Conservation (phyloP, 2,888 invertebrate genomes). For the Protula sp. region DNA sequence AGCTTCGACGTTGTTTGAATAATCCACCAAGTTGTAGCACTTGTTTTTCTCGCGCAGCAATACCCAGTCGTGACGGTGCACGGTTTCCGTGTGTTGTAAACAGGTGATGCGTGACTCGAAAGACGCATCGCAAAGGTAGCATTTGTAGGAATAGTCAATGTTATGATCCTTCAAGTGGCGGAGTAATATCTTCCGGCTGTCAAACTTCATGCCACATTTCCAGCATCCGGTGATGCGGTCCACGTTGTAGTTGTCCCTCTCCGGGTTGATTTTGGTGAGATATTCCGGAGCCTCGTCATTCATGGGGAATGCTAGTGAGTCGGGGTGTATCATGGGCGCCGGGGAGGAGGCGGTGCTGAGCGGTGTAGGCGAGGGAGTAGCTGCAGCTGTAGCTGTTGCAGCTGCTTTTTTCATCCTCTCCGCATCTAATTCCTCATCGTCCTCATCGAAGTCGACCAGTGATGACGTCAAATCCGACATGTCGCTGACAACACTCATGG, state of each 20-base stretch:
- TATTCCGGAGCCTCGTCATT: neutral
- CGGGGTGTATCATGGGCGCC: no score
- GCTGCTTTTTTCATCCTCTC: no score
- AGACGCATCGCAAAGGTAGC: constrained; percentile 85
- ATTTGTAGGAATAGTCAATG: constrained; percentile 68
- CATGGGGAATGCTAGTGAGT: neutral
- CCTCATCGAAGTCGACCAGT: no score
- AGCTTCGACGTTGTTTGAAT: constrained; percentile 40
- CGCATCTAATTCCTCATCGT: no score
- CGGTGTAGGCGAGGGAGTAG: no score
- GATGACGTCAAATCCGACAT: no score
- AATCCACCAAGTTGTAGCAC: constrained; percentile 36
- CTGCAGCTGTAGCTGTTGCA: no score
- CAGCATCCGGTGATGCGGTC: constrained; percentile 47
- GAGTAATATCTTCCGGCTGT: constrained; percentile 38
- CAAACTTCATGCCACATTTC: constrained; percentile 42
- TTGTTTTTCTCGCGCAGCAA: constrained; percentile 61
- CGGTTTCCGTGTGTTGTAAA: constrained; percentile 72
- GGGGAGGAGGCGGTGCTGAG: no score
- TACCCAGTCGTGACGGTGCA: constrained; percentile 73
- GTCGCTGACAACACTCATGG: no score
- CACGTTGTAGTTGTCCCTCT: constrained; percentile 48
- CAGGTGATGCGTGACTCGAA: constrained; percentile 75
- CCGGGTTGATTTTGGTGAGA: constrained; percentile 33
- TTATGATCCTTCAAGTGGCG: constrained; percentile 49